Percentiles rank a stretch among this genome's conserved stretches.
These are phyloP conservation scores for Podiceps cristatus DNA, from an alignment of 2,113 vertebrate genomes.

Conservation along the genomic window DNA sequence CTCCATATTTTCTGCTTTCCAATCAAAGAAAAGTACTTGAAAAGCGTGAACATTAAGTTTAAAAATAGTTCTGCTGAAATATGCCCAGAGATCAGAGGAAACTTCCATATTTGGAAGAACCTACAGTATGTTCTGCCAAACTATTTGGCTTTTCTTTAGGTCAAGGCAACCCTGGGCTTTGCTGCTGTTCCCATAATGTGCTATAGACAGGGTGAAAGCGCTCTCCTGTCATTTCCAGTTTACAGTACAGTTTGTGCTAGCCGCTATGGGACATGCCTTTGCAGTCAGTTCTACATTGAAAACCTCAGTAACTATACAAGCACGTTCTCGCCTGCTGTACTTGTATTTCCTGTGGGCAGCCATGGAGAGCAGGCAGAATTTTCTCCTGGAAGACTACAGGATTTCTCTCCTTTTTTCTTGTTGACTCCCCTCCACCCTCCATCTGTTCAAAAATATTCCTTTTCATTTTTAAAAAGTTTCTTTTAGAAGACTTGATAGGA, in stretches of 20 bases:
- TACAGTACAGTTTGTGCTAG: slow-evolving; percentile 54
- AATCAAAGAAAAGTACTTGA: slow-evolving; percentile 48
- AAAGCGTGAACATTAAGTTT: slow-evolving; percentile 43
- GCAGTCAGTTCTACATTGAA: background rate
- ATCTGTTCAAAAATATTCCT: background rate
- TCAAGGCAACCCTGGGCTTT: slow-evolving; percentile 66
- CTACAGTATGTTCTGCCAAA: slow-evolving; percentile 61
- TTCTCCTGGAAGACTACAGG: background rate
- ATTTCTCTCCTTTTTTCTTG: background rate
- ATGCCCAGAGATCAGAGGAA: slow-evolving; percentile 34
- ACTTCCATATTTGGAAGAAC: slow-evolving; percentile 71
- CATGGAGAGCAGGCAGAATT: background rate
- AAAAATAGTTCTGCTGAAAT: slow-evolving; percentile 59
- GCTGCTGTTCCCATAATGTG: slow-evolving; percentile 42
- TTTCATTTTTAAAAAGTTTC: background rate
- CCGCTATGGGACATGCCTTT: slow-evolving; percentile 12
- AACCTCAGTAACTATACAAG: slow-evolving; percentile 7
- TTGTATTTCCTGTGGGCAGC: background rate
- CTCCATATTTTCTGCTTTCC: slow-evolving; percentile 3
- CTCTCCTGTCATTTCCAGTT: slow-evolving; percentile 38
- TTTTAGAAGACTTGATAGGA: background rate
- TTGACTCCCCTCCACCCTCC: background rate
- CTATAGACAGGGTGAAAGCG: slow-evolving; percentile 15
- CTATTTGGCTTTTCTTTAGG: slow-evolving; percentile 70
- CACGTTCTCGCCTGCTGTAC: background rate